Evolutionary conservation across 2,113 vertebrate species (phyloP).

Genomic region (Pterocles burchelli): DNA sequence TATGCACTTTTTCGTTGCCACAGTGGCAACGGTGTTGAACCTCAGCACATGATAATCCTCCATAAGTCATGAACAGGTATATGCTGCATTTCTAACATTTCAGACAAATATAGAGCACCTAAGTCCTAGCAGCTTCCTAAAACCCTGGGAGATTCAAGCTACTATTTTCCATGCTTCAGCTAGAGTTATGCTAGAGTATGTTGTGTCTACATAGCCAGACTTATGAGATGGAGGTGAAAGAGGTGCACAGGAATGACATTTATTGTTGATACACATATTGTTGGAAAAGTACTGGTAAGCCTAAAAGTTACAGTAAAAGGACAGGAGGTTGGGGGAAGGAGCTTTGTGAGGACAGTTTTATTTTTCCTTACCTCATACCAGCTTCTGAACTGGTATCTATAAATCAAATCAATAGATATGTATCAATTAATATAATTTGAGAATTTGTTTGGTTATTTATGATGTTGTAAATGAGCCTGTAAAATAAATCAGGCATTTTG

Average conservation of each 20-base stretch:
- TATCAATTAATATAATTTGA: background rate
- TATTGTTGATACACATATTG: slow-evolving; percentile 15
- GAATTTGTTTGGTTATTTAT: background rate
- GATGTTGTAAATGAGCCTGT: background rate
- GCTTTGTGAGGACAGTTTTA: background rate
- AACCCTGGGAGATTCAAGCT: slow-evolving; percentile 33
- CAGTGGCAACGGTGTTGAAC: background rate
- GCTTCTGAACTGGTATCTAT: background rate
- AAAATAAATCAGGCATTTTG: slow-evolving; percentile 6
- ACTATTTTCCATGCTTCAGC: slow-evolving; percentile 59
- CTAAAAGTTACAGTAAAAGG: slow-evolving; percentile 56
- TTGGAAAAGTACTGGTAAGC: slow-evolving; percentile 37
- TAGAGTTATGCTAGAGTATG: slow-evolving; percentile 43
- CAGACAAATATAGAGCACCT: slow-evolving; percentile 49
- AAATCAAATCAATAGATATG: slow-evolving; percentile 20
- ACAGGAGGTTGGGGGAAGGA: background rate
- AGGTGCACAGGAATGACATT: background rate
- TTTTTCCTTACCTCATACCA: slow-evolving; percentile 8
- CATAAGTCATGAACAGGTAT: slow-evolving; percentile 8
- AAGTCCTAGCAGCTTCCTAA: slow-evolving; percentile 61
- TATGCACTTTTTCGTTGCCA: background rate
- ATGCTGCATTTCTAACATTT: slow-evolving; percentile 35
- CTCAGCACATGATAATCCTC: background rate
- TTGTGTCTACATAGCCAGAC: slow-evolving; percentile 30
- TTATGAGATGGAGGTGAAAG: slow-evolving; percentile 9